Base-by-base conservation (phyloP, 2,888 invertebrate species). In the Trichopria drosophilae region DNA sequence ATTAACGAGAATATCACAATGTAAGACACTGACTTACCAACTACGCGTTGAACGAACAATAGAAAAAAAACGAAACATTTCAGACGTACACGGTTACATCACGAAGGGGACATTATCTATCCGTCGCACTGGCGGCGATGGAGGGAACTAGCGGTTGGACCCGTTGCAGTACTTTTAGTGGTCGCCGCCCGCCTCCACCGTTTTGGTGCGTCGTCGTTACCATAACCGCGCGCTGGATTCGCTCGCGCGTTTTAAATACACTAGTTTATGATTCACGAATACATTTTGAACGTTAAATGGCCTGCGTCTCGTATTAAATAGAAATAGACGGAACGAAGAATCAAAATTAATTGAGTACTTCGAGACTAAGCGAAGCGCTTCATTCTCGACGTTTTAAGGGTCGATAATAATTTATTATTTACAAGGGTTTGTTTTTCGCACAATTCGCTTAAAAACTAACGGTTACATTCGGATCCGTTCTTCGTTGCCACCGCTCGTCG, bases 391-490 rank as follows among this genome's bases (percentile, higher is more conserved):
- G 52, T 55, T 51, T 55, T 51, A 53, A 60, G 57, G 57, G 60
- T 53, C 60, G 59, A 59, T 36, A 68, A 68, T 68, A 71, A 71
- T 71, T 70, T 69, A 70, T 59, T 68, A 69, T 67, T 46, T 55
- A 47, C 54, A 57, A 35, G 48, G 51, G 51, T 60, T 58, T 58
- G 47, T 70, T 69, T 68, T 70, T 57, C 65, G 68, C 68, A 67
- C 41, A 54, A 62, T 58, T 60, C 53, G 35, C 62, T 65, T 66
- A 63, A 66, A n/a, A 63, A 64, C 63, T 66, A 68, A 66, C 51
- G 44, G 52, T 47, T 57, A 58, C 45, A 45, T 58, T 58, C 55
- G 61, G 26, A 32, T 26, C 34, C 37, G 44, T 35, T 7, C 35
- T 7, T 5, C 20, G 15, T 24, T 18, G 37, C 24, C 44, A n/a